Percentiles rank a stretch among this genome's conserved stretches.
phyloP scores from a whole-genome alignment of 2,113 vertebrate genomes.

The Synodontis membranacea region DNA sequence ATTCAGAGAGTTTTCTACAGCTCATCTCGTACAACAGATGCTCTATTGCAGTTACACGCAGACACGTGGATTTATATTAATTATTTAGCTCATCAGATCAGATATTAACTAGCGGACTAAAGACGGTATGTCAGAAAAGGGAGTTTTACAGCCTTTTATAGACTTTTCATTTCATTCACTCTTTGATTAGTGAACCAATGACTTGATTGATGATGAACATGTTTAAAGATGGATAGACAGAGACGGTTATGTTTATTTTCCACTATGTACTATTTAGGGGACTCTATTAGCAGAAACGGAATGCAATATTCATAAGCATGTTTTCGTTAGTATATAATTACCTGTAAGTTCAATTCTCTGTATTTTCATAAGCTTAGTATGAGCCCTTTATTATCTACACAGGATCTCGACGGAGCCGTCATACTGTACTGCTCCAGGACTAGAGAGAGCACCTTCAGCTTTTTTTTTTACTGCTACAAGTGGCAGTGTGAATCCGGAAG shows the following conservation, averaged over 20 bases:
- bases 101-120: not conserved
- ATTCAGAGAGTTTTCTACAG: not conserved
- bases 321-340: too few relatives aligned
- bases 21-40: not conserved
- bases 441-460: too few relatives aligned
- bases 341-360: too few relatives aligned
- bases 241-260: not conserved
- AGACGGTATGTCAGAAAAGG: not conserved
- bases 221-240: not conserved
- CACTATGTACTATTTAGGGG: too few relatives aligned
- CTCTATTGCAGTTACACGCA: not conserved
- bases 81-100: not conserved
- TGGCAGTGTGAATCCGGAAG: too few relatives aligned
- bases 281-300: too few relatives aligned
- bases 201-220: not conserved
- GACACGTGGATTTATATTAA: not conserved
- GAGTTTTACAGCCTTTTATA: not conserved
- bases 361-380: too few relatives aligned
- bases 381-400: too few relatives aligned
- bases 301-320: too few relatives aligned
- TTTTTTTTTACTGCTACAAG: too few relatives aligned
- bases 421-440: too few relatives aligned
- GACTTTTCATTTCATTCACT: not conserved
- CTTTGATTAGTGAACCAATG: not conserved
- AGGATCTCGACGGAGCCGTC: too few relatives aligned